Evolutionary conservation across 2,797 vertebrate genomes (phyloP).

Genomic region (Characodon lateralis): DNA sequence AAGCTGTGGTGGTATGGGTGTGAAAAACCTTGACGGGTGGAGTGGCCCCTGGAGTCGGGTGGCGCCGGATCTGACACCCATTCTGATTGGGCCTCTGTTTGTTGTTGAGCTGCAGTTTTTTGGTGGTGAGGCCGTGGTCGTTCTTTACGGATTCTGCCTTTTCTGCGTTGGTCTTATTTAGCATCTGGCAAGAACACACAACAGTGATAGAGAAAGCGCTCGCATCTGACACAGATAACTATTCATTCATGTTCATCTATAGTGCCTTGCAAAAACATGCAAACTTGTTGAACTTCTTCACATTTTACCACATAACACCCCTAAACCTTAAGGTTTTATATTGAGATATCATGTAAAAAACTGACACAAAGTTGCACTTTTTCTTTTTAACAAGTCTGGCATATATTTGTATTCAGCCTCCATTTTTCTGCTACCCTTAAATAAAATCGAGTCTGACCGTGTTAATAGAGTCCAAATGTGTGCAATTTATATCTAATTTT

Average conservation of each 20-base stretch:
- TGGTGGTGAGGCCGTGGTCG: slow-evolving; percentile 93
- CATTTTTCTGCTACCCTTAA: neutral
- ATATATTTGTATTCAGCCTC: too few relatives aligned
- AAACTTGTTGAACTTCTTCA: too few relatives aligned
- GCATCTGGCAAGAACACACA: slow-evolving; percentile 46
- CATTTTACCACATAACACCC: too few relatives aligned
- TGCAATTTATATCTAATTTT: neutral
- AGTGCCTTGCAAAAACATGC: too few relatives aligned
- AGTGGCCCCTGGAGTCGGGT: slow-evolving; percentile 80
- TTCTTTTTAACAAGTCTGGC: too few relatives aligned
- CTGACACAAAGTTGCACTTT: too few relatives aligned
- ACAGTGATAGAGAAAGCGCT: neutral
- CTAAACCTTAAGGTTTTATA: too few relatives aligned
- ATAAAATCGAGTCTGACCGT: too few relatives aligned
- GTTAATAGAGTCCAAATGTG: too few relatives aligned
- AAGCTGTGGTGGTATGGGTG: neutral
- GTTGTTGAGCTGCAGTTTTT: slow-evolving; percentile 94
- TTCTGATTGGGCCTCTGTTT: slow-evolving; percentile 94
- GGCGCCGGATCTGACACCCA: slow-evolving; percentile 91
- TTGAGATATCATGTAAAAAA: too few relatives aligned
- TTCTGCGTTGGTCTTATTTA: slow-evolving; percentile 88
- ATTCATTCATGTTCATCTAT: too few relatives aligned
- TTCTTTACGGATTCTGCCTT: slow-evolving; percentile 94
- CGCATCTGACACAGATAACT: too few relatives aligned
- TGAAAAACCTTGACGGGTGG: slow-evolving; percentile 67